Evolutionary conservation across 1,140 invertebrate species (phyloP).

Genomic region (Anthonomus grandis): DNA sequence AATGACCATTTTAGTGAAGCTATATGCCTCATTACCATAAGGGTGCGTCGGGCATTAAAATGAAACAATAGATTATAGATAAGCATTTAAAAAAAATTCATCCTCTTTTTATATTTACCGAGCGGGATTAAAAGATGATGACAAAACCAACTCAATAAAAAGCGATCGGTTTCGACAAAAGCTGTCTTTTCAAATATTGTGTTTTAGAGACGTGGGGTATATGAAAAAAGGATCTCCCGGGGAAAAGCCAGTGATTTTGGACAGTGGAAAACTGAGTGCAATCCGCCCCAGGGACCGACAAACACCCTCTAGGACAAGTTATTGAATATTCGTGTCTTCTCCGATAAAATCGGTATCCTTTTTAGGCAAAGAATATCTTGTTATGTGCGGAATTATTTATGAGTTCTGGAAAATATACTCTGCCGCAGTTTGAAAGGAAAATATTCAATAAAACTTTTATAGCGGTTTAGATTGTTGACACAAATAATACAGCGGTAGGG

Average conservation of each 20-base stretch:
- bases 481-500: slow-evolving; percentile 1
- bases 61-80: too few species aligned
- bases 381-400: slow-evolving; percentile 36
- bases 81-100: too few species aligned
- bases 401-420: slow-evolving; percentile 23
- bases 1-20: too few species aligned
- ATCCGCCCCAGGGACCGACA: slow-evolving; percentile 28
- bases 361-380: slow-evolving; percentile 36
- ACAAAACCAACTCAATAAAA: too few species aligned
- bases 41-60: too few species aligned
- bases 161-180: too few species aligned
- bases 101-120: too few species aligned
- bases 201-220: slow-evolving; percentile 31
- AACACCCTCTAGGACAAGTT: slow-evolving; percentile 38
- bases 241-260: slow-evolving; percentile 37
- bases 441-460: slow-evolving; percentile 23
- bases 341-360: slow-evolving; percentile 35
- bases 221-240: slow-evolving; percentile 27
- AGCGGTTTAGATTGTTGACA: neutral
- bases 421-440: slow-evolving; percentile 20
- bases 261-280: slow-evolving; percentile 41
- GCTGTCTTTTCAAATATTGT: slow-evolving; percentile 37
- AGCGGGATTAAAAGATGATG: too few species aligned
- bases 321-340: slow-evolving; percentile 41
- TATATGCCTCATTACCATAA: too few species aligned